These are phyloP conservation scores for Frieseomelitta varia DNA, from an alignment of 1,140 invertebrate genomes.

Conservation along the genomic window DNA sequence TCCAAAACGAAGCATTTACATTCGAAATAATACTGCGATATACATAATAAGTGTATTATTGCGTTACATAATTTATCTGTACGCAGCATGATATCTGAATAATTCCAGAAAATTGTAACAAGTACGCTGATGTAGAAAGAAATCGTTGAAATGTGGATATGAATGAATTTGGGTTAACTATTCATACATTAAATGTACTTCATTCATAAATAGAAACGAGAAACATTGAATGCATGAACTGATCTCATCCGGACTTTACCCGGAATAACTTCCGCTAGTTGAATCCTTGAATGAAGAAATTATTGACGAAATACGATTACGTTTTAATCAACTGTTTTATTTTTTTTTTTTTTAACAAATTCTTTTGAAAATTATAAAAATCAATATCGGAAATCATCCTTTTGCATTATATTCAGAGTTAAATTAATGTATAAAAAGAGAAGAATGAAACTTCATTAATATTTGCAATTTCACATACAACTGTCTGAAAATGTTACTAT, in stretches of 20 bases:
- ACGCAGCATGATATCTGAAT: not conserved
- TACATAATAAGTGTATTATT: not conserved
- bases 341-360: not conserved
- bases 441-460: not conserved
- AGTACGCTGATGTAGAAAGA: not conserved
- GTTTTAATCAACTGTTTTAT: constrained; percentile 56
- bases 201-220: constrained; percentile 43
- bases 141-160: too few relatives aligned
- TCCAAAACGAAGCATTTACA: too few relatives aligned
- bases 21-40: not conserved
- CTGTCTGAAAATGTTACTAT: not conserved
- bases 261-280: constrained; percentile 52
- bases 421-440: not conserved
- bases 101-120: not conserved
- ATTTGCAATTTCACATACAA: not conserved
- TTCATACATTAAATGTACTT: constrained; percentile 27
- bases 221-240: not conserved
- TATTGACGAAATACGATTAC: constrained; percentile 43
- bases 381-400: not conserved
- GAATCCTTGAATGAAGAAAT: constrained; percentile 63
- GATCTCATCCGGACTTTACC: too few relatives aligned
- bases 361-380: not conserved
- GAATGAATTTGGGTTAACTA: constrained; percentile 2
- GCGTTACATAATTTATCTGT: not conserved
- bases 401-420: not conserved